Conservation (phyloP, 1,140 invertebrate species). For the Drosophila micromelanica region DNA sequence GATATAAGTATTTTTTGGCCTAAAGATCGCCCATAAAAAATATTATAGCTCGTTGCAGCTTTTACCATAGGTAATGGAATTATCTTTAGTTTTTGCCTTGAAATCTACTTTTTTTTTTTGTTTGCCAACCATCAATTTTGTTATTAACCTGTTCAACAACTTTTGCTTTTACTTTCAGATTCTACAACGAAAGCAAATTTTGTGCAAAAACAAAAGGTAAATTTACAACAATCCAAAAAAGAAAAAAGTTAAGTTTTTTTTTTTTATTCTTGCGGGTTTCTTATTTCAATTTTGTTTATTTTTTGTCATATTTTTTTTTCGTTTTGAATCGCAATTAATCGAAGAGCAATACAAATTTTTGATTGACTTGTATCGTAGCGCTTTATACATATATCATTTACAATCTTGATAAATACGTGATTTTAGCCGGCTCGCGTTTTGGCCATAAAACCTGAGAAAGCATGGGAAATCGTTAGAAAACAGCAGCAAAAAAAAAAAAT, state of each 20-base stretch:
- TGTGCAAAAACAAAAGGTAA: conserved; percentile 42
- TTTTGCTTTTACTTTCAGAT: conserved; percentile 69
- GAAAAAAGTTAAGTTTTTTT: conserved; percentile 28
- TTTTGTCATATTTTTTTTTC: background rate
- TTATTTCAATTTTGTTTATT: conserved; percentile 32
- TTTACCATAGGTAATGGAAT: background rate
- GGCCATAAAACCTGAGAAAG: conserved; percentile 15
- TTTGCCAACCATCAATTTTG: conserved; percentile 4
- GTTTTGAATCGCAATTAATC: conserved; percentile 10
- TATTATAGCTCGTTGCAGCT: background rate
- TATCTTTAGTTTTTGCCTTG: background rate
- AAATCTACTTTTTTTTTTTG: background rate
- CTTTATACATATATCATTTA: conserved; percentile 3
- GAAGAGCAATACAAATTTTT: conserved; percentile 14
- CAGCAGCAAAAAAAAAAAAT: background rate
- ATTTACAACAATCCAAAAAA: conserved; percentile 5
- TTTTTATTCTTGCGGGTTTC: conserved; percentile 28
- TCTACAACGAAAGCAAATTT: conserved; percentile 58
- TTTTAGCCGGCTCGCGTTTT: conserved; percentile 1
- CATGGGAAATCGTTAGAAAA: conserved; percentile 31
- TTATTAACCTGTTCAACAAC: conserved; percentile 30
- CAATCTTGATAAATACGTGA: conserved; percentile 5
- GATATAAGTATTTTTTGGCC: background rate
- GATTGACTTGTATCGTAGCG: conserved; percentile 2
- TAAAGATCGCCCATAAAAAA: background rate